Conservation (phyloP, 2,113 vertebrate species). For the Oreochromis spilurus region DNA sequence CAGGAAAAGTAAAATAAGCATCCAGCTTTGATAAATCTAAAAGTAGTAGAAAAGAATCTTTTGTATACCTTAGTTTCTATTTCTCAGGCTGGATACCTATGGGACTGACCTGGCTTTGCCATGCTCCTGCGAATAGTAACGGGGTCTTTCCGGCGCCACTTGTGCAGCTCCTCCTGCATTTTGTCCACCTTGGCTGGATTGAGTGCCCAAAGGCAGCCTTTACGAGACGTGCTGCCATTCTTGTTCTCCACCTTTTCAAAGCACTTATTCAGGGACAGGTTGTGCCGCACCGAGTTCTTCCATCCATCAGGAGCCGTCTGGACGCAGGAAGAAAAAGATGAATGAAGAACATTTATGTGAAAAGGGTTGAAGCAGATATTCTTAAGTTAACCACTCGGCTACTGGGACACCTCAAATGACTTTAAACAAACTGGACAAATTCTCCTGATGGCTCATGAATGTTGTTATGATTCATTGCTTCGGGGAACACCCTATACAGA, state of each 20-base stretch:
- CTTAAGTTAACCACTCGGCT: background rate
- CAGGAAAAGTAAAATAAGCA: background rate
- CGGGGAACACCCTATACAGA: background rate
- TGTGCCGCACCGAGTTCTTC: slow-evolving; percentile 99
- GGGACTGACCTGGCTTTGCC: slow-evolving; percentile 86
- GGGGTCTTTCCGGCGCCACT: slow-evolving; percentile 96
- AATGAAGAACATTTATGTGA: background rate
- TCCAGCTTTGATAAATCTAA: background rate
- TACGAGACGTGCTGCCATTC: slow-evolving; percentile 84
- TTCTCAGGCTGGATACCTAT: background rate
- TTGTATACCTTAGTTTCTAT: background rate
- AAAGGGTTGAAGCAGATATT: background rate
- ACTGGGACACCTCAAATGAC: background rate
- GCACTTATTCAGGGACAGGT: slow-evolving; percentile 96
- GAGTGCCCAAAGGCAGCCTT: slow-evolving; percentile 94
- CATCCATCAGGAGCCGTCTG: slow-evolving; percentile 97
- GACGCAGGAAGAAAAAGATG: background rate
- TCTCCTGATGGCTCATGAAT: background rate
- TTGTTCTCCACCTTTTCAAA: slow-evolving; percentile 98
- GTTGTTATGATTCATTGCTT: background rate
- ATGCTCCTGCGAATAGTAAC: slow-evolving; percentile 91
- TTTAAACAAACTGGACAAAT: background rate
- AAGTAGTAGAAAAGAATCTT: background rate
- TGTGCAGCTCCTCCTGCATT: slow-evolving; percentile 97
- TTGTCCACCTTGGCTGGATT: slow-evolving; percentile 95